Evolutionary conservation across 2,113 vertebrate genomes (phyloP), one percentile per base, ranked within the genome.

Genomic region (Zosterops borbonicus): DNA sequence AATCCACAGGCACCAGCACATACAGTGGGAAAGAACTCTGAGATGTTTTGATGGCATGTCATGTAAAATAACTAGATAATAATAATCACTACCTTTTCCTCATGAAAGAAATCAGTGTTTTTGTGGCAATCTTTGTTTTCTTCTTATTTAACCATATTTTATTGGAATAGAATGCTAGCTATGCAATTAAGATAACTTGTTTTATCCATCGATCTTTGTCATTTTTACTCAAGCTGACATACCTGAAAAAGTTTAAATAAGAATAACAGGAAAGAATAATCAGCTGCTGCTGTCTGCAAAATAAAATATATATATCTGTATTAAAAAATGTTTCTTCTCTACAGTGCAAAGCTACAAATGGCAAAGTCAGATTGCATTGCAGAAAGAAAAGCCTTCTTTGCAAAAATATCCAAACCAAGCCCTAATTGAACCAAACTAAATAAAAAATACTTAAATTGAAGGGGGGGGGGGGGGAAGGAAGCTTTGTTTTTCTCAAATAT

Each of bases 1-100:
- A 63, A 92, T 22, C 16, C 2, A 3, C 28, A 59, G 39, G 9
- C 21, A 56, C 18, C 20, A 62, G 31, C 1, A 10, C 0, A 0
- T 31, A 41, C 8, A 93, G 20, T 20, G 37, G 27, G 7, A 83
- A 73, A 59, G 14, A 67, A 11, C 7, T 89, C 5, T 74, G 19
- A 67, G 35, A 35, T 83, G 17, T 52, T 63, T 71, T 68, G 23
- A 28, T 60, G 44, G 16, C 8, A 37, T 12, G 12, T 31, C 12
- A 44, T 64, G 8, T 55, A 31, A 87, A 94, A n/a, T n/a, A n/a
- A 37, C 21, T 39, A 59, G 9, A 23, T 44, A 75, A 68, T 44
- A 75, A 68, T 31, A 39, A 64, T 53, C 28, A 69, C 8, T 6
- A 29, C 24, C 29, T 74, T 76, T 22, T 52, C 20, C 33, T 77